Percentiles rank a stretch among this genome's conserved stretches.
These are phyloP conservation scores for Heliconius nattereri DNA, from an alignment of 1,140 invertebrate species.

Conservation along the genomic window DNA sequence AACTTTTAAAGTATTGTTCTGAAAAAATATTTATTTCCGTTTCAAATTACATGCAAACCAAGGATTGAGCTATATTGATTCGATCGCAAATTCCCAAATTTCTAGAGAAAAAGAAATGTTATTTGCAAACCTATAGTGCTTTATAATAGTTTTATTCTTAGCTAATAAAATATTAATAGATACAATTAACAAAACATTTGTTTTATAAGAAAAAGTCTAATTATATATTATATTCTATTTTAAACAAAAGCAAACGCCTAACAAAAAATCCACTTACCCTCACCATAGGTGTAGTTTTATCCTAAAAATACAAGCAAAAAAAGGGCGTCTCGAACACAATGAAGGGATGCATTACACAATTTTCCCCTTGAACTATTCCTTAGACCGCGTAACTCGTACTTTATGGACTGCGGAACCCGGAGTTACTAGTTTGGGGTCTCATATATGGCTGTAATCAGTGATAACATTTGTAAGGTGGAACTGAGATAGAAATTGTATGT, in stretches of 20 bases:
- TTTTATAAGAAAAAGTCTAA: no score
- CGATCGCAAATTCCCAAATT: no score
- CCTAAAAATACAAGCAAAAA: not conserved
- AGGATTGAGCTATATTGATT: no score
- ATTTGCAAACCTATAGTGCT: no score
- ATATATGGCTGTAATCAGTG: conserved; percentile 53
- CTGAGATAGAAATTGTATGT: not conserved
- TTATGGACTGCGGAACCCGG: conserved; percentile 57
- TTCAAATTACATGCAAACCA: no score
- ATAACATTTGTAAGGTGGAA: conserved; percentile 40
- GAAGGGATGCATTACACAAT: conserved; percentile 19
- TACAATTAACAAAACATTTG: no score
- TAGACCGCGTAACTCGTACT: conserved; percentile 52
- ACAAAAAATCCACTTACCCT: not conserved
- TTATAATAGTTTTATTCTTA: not conserved
- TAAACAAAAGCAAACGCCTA: not conserved
- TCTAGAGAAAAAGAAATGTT: no score
- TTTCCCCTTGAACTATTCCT: conserved; percentile 26
- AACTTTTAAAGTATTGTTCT: no score
- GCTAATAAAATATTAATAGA: no score
- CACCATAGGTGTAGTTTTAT: not conserved
- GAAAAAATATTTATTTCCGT: no score
- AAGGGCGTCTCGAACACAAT: conserved; percentile 20
- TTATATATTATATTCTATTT: no score
- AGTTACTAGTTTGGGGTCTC: conserved; percentile 52